Evolutionary conservation across 1,140 invertebrate genomes (phyloP), one percentile per base, ranked within the genome.

Genomic region (Hycleus phaleratus): DNA sequence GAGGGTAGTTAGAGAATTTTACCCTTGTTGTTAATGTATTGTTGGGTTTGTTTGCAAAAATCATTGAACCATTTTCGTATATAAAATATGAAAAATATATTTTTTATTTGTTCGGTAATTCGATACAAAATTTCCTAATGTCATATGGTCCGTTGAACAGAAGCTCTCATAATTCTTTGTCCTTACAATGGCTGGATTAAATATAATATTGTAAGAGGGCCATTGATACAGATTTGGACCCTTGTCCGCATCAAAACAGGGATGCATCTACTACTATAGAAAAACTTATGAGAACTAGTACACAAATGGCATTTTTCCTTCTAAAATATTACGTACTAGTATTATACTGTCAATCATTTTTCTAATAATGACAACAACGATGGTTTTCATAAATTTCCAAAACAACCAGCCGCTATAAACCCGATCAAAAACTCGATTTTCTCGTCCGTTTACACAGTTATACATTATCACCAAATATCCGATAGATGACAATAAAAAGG

Each of bases 161-260:
- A 32, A 32, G 52, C 44, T 54, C 60, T 62, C 63, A 65, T 65
- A 62, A 60, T 65, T 62, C 63, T 62, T 65, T 62, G 60, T 62
- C 51, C 51, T 53, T 53, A 53, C 51, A 53, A 53, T 46, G 57
- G 60, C 26, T 49, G 54, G 63, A 65, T 65, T 65, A 65, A 54
- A 61, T 56, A 56, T 56, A 47, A 56, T 56, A 46, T 32, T 55
- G 54, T 60, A 62, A 52, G 56, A 65, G 60, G 60, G 63, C 63
- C 61, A 67, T 67, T 64, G 65, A 67, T 67, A 63, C 59, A 67
- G 63, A 67, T 67, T 63, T 61, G 53, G 56, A 61, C 60, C 57
- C 61, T 62, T 59, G 63, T 65, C 61, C 63, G 53, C 46, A 61
- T 58, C 56, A 53, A 58, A 58, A 58, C 56, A 57, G 60, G 63